A percentile compares a stretch with the other conserved stretches of the same genome.
Evolutionary conservation across 2,888 invertebrate genomes (phyloP).

Genomic region (Timandra comae): DNA sequence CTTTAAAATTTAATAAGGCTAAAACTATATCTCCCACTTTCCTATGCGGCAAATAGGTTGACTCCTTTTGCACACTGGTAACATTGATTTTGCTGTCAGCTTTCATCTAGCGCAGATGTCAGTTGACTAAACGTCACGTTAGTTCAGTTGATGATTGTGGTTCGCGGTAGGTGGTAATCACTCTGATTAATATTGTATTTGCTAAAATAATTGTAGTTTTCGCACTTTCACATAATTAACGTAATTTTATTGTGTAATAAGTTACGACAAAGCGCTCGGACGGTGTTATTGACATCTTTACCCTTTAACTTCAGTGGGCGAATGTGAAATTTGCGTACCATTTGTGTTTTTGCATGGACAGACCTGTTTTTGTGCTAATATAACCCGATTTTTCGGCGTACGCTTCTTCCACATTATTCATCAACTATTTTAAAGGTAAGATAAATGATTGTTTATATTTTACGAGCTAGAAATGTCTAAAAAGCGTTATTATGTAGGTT

Average conservation of each 20-base stretch:
- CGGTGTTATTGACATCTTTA: slow-evolving; percentile 9
- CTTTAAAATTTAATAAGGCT: too few species aligned
- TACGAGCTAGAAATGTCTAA: too few species aligned
- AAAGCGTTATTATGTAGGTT: neutral
- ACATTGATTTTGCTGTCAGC: slow-evolving; percentile 16
- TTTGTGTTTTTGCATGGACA: slow-evolving; percentile 45
- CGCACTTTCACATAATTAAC: slow-evolving; percentile 52
- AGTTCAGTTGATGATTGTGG: slow-evolving; percentile 60
- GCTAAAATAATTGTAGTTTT: slow-evolving; percentile 33
- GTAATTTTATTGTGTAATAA: slow-evolving; percentile 33
- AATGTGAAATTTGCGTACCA: slow-evolving; percentile 24
- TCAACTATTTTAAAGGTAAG: slow-evolving; percentile 47
- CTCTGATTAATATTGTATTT: slow-evolving; percentile 29
- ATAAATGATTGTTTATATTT: too few species aligned
- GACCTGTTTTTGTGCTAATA: slow-evolving; percentile 52
- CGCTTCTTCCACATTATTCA: slow-evolving; percentile 31
- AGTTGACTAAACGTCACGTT: slow-evolving; percentile 33
- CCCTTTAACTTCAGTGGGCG: slow-evolving; percentile 13
- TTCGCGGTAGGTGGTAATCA: slow-evolving; percentile 41
- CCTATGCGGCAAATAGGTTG: too few species aligned
- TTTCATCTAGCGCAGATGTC: too few species aligned
- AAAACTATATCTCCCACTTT: too few species aligned
- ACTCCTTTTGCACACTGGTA: slow-evolving; percentile 21
- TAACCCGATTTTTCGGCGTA: slow-evolving; percentile 41
- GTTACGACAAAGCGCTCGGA: slow-evolving; percentile 16